Base-by-base conservation (phyloP, 2,888 invertebrate species). In the Calameuta filiformis region DNA sequence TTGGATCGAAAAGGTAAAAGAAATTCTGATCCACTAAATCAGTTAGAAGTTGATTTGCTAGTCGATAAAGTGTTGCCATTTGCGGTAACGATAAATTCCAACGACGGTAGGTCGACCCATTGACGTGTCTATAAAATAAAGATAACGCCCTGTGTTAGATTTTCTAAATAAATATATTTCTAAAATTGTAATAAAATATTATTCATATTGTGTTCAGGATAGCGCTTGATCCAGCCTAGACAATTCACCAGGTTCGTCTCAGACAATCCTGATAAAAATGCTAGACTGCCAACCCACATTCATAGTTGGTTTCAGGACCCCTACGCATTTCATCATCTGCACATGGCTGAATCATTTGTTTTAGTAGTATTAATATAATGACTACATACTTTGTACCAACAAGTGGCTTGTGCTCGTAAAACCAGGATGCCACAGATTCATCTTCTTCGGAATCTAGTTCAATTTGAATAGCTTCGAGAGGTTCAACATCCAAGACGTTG, bases 11-110 rank as follows among this genome's bases (percentile, higher is more conserved):
- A 4, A 99, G 93, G 91, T 99, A 99, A 93, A 99, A 99, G 92
- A 99, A 99, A 92, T 99, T 99, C 81, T 97, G 96, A 92, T 99
- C 99, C 0, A 99, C 98, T 82, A 99, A 94, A 93, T 99, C 99
- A 15, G 99, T 99, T 68, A 99, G 92, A 77, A 99, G 93, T 91
- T 99, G 99, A 93, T 99, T 99, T 0, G 99, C 99, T 82, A 99
- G 94, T 80, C 99, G 95, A 91, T 99, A 99, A 68, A 99, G 92
- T 0, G 98, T 98, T 0, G 99, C 99, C 97, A 99, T 97, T 93
- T 99, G 98, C 0, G 99, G 99, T 80, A 99, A 93, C 1, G 97
- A 95, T 86, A 99, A 93, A 90, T 98, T 97, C 99, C 99, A 99
- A 88, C 95, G 96, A 82, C 98, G 95, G 91, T 99, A 99, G 0